Percentiles rank a stretch among this genome's conserved stretches.
phyloP scores from a whole-genome alignment of 1,140 invertebrate species.

The Apis florea region DNA sequence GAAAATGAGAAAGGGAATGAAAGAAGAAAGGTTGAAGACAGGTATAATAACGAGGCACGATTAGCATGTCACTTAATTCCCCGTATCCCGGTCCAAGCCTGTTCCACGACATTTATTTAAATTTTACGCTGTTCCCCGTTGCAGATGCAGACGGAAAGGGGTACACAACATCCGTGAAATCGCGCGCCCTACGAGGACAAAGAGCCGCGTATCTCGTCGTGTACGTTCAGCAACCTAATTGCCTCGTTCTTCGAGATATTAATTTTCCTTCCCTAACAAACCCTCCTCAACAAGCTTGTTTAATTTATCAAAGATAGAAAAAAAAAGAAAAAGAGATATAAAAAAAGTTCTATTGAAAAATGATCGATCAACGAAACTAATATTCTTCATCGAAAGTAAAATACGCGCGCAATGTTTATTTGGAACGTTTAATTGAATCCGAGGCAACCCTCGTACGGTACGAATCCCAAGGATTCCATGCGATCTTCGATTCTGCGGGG shows the following conservation, averaged over 20 bases:
- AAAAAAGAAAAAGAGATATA: too few relatives aligned
- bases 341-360: background rate
- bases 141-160: conserved; percentile 64
- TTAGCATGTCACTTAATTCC: conserved; percentile 78
- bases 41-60: conserved; percentile 62
- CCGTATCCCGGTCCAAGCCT: conserved; percentile 71
- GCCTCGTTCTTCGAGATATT: conserved; percentile 1
- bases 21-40: conserved; percentile 61
- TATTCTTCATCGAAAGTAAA: too few relatives aligned
- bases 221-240: conserved; percentile 39
- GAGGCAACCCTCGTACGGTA: background rate
- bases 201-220: conserved; percentile 39
- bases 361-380: too few relatives aligned
- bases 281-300: background rate
- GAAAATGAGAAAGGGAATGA: background rate
- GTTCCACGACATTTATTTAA: conserved; percentile 76
- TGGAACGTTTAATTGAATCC: conserved; percentile 21
- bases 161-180: conserved; percentile 73
- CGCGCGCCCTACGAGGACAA: conserved; percentile 61
- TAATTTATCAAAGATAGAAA: too few relatives aligned
- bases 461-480: conserved; percentile 20
- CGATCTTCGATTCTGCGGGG: conserved; percentile 41
- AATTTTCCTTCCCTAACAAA: background rate
- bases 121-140: conserved; percentile 75
- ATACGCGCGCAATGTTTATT: too few relatives aligned